Percentiles rank a stretch among this genome's conserved stretches.
Evolutionary conservation across 1,140 invertebrate genomes (phyloP).

Genomic region (Agrilus planipennis): DNA sequence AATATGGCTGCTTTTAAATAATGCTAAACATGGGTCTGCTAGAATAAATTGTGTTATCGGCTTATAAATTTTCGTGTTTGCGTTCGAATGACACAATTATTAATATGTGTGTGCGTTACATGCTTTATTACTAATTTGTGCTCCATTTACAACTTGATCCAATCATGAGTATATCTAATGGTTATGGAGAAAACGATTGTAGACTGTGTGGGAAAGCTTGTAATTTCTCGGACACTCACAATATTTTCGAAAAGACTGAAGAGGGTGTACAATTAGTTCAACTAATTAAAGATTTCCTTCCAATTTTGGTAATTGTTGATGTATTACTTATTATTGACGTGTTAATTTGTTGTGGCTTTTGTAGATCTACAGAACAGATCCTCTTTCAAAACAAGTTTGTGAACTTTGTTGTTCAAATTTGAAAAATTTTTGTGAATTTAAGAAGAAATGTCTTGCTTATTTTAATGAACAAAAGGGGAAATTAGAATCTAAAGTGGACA

Average conservation of each 20-base stretch:
- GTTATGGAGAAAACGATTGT: constrained; percentile 21
- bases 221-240: constrained; percentile 27
- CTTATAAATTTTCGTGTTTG: too few species aligned
- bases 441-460: constrained; percentile 21
- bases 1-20: too few species aligned
- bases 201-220: constrained; percentile 27
- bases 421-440: constrained; percentile 23
- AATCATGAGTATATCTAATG: too few species aligned
- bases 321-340: constrained; percentile 6
- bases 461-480: constrained; percentile 23
- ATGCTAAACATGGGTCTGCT: too few species aligned
- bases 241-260: constrained; percentile 28
- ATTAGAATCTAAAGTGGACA: constrained; percentile 13
- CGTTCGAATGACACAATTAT: too few species aligned
- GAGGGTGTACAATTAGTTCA: constrained; percentile 27
- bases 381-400: constrained; percentile 30
- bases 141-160: too few species aligned
- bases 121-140: too few species aligned
- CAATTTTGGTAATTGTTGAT: constrained; percentile 29
- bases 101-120: too few species aligned
- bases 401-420: constrained; percentile 26
- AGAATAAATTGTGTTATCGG: too few species aligned
- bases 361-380: constrained; percentile 31
- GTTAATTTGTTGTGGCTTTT: constrained; percentile 11
- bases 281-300: constrained; percentile 30